Evolutionary conservation across 2,797 vertebrate species (phyloP).

Genomic region (Pantherophis vulpinus): DNA sequence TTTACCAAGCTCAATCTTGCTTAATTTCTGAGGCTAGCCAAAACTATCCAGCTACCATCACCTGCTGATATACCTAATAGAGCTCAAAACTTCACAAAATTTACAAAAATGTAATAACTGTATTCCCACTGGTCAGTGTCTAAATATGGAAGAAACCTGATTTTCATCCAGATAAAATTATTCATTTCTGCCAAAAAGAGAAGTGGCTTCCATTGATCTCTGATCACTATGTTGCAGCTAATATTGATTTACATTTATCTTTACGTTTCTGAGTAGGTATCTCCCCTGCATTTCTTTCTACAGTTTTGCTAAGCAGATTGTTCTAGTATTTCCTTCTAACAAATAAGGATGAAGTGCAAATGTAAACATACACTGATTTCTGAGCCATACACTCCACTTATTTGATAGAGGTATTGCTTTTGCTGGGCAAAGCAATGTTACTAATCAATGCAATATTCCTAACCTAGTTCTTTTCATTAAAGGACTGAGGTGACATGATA

Average conservation of each 20-base stretch:
- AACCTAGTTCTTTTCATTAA: not conserved
- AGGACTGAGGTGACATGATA: too few species aligned
- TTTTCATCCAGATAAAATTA: not conserved
- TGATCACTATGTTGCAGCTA: not conserved
- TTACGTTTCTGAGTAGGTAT: not conserved
- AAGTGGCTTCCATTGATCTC: not conserved
- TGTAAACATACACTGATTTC: not conserved
- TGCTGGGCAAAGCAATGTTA: not conserved
- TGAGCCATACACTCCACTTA: not conserved
- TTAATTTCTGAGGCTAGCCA: not conserved
- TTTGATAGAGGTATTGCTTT: not conserved
- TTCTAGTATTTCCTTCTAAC: not conserved
- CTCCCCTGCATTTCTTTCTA: not conserved
- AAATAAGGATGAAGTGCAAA: not conserved
- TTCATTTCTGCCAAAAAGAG: not conserved
- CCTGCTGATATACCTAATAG: not conserved
- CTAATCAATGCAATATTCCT: not conserved
- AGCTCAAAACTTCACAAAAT: not conserved
- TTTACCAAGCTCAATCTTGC: not conserved
- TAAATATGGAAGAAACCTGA: not conserved
- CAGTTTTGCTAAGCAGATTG: not conserved
- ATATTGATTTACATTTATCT: not conserved
- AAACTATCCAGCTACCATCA: not conserved
- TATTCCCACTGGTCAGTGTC: not conserved
- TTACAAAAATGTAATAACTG: not conserved